Percentiles rank a stretch among this genome's conserved stretches.
phyloP scores from a whole-genome alignment of 1,140 invertebrate genomes.

The Portunus trituberculatus region DNA sequence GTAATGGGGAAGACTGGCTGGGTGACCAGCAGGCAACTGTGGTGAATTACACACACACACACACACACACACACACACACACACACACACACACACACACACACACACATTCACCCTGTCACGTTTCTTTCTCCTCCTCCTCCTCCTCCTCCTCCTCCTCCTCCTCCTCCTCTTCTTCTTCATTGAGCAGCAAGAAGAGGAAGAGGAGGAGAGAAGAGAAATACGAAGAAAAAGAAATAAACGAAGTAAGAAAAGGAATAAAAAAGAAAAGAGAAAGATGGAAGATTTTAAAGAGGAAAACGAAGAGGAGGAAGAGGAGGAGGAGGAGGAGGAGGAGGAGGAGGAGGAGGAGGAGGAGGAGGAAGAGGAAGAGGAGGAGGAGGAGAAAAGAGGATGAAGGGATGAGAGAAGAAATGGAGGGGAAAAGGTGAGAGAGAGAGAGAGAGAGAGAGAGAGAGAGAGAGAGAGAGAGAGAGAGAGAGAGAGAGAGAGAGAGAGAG shows the following conservation, averaged over 20 bases:
- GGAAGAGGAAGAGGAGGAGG: too few relatives aligned
- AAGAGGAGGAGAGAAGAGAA: background rate
- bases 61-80: constrained; percentile 43
- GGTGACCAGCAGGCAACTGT: too few relatives aligned
- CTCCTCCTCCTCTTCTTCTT: background rate
- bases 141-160: background rate
- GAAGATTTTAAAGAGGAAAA: too few relatives aligned
- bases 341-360: too few relatives aligned
- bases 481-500: constrained; percentile 32
- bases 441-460: constrained; percentile 24
- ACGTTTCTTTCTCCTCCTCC: background rate
- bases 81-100: background rate
- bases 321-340: background rate
- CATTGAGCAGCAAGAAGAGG: background rate
- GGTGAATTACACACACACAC: background rate
- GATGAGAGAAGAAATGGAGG: background rate
- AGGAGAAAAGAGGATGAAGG: background rate
- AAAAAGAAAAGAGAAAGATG: background rate
- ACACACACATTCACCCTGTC: background rate
- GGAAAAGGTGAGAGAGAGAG: too few relatives aligned
- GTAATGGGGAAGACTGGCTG: too few relatives aligned
- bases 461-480: constrained; percentile 32
- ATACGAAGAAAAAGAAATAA: background rate
- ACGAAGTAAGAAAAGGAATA: background rate
- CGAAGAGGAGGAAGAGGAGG: background rate